Base-by-base conservation (phyloP, 2,797 vertebrate genomes). In the Periparus ater region DNA sequence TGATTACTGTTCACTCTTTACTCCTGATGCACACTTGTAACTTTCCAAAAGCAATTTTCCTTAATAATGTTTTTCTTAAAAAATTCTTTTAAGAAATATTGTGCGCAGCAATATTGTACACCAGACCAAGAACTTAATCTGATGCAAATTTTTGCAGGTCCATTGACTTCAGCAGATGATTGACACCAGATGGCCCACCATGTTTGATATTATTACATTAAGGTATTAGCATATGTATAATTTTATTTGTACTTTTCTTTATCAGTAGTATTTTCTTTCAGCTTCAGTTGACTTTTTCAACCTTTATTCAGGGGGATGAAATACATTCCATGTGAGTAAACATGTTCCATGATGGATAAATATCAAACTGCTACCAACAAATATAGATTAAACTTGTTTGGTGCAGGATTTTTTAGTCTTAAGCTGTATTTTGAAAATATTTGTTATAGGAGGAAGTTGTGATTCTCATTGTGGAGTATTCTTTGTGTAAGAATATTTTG, bases 171-270 rank as follows among this genome's bases (percentile, higher is more conserved):
- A 78, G 55, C 42, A 53, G 87, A 80, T 88, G 85, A 96, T 96
- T 90, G 91, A 81, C 89, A 94, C 85, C 95, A 96, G 95, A 88
- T 97, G 95, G 95, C 92, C 94, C 95, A 96, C 95, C 92, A 65
- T 88, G 91, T 95, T 86, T 84, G 79, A 71, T 86, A 82, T 81
- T 89, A 96, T 94, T 94, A 40, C 79, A 92, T 96, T 91, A 92
- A 85, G 55, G 45, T 91, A 91, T 96, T 95, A 92, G 63, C 72
- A 78, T 96, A 80, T 55, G 44, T 72, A 88, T 77, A 72, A 85
- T 89, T 89, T 95, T 48, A 66, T 81, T 89, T 91, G 53, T 96
- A 70, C 51, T 88, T 88, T 83, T 71, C 68, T 91, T 94, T 90
- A 92, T 93, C 66, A 57, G 76, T 50, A 22, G 30, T 86, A 48